Conservation (phyloP, 2,113 vertebrate species). For the Ochotona princeps region DNA sequence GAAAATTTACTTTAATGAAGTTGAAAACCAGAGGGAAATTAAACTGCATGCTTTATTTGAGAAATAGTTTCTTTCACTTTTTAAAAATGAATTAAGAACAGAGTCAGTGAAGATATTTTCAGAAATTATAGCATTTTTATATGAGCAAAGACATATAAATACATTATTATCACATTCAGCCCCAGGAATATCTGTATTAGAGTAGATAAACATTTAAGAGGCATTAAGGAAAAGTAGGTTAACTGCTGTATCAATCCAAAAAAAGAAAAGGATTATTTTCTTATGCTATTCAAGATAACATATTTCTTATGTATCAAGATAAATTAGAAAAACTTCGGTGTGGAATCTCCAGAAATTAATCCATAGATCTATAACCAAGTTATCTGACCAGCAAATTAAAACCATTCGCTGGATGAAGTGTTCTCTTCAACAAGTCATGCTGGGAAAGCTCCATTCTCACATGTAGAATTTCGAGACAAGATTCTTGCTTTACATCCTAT, state of each 20-base stretch:
- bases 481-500: no score
- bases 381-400: no score
- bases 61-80: constrained; percentile 1
- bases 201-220: not conserved
- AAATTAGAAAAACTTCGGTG: not conserved
- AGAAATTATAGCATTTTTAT: not conserved
- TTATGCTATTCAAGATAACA: not conserved
- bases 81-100: not conserved
- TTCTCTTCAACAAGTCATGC: no score
- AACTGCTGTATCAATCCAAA: not conserved
- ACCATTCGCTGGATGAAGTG: no score
- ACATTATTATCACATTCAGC: not conserved
- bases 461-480: no score
- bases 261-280: constrained; percentile 5
- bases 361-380: no score
- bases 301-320: fast-evolving
- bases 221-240: not conserved
- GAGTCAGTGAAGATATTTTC: not conserved
- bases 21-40: not conserved
- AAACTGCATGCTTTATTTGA: constrained; percentile 3
- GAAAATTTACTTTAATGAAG: constrained; percentile 40
- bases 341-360: no score
- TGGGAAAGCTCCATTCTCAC: no score
- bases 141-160: not conserved
- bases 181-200: not conserved